Evolutionary conservation across 2,888 invertebrate genomes (phyloP), one percentile per base, ranked within the genome.

Genomic region (Camponotus fellah): DNA sequence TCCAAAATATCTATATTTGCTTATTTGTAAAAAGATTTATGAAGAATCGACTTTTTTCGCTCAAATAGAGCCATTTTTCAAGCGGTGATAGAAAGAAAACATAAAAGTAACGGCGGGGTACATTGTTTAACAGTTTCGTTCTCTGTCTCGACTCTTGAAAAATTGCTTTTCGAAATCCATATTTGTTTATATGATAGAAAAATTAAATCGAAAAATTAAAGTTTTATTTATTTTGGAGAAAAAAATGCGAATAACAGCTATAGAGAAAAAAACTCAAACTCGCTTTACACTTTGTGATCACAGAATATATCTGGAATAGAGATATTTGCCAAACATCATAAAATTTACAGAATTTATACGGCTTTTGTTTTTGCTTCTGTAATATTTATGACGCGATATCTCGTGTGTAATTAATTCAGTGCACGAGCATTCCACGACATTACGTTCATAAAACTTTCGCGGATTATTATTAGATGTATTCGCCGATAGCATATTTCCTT

Each of bases 381-480:
- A 58, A 71, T 46, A 79, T 71, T 77, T 68, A 40, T 56, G 53
- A 76, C 3, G 46, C 37, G 65, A 37, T 14, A 75, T 14, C 75
- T 76, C 77, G 77, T 68, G 77, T 56, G 77, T 68, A 56, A 77
- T 68, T 79, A 71, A 71, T 71, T 34, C 14, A 17, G 14, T 3
- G 60, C 71, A 60, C 37, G 32, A 66, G 66, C 65, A 37, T 77
- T 32, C 76, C 76, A 43, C 68, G 79, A 34, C 21, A 46, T 80
- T 62, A 17, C 46, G 62, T 62, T 49, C 60, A 46, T 46, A 46
- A 60, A 72, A 72, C 14, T 72, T 79, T 80, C 60, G 46, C 60
- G 60, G 21, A 80, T 56, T 60, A 80, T 71, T 62, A 72, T 80
- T 72, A 80, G 79, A 46, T 37, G 71, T 71, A 60, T 72, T 14